Percentiles rank a stretch among this genome's conserved stretches.
phyloP scores from a whole-genome alignment of 2,888 invertebrate species.

The Nineta flava region DNA sequence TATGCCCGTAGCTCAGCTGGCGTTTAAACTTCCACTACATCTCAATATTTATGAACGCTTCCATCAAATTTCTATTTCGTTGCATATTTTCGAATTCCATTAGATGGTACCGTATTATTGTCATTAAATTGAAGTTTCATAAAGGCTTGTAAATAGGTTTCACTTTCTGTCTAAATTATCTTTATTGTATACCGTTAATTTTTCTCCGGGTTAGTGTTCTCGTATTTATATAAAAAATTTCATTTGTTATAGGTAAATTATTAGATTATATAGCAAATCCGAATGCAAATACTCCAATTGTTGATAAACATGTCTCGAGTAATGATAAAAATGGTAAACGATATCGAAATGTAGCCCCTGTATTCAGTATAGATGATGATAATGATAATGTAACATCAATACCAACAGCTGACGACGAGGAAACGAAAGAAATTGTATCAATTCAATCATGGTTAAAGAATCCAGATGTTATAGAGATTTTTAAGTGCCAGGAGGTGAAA shows the following conservation, averaged over 20 bases:
- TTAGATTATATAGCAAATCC: constrained; percentile 91
- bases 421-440: constrained; percentile 64
- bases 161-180: too few species aligned
- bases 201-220: too few species aligned
- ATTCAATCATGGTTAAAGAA: constrained; percentile 67
- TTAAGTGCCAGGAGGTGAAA: constrained; percentile 84
- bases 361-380: constrained; percentile 90
- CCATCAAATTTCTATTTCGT: too few species aligned
- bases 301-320: constrained; percentile 71
- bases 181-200: too few species aligned
- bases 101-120: too few species aligned
- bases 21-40: too few species aligned
- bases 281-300: constrained; percentile 33
- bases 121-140: too few species aligned
- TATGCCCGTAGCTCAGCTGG: too few species aligned
- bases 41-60: too few species aligned
- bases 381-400: constrained; percentile 35
- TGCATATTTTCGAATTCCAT: too few species aligned
- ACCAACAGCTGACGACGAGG: constrained; percentile 35
- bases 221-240: too few species aligned
- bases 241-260: neutral
- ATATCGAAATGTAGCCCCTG: constrained; percentile 78
- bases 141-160: too few species aligned
- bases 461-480: constrained; percentile 70
- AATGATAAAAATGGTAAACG: constrained; percentile 71